These are phyloP conservation scores for Rutpela maculata DNA, from an alignment of 2,888 invertebrate species.

Conservation along the genomic window DNA sequence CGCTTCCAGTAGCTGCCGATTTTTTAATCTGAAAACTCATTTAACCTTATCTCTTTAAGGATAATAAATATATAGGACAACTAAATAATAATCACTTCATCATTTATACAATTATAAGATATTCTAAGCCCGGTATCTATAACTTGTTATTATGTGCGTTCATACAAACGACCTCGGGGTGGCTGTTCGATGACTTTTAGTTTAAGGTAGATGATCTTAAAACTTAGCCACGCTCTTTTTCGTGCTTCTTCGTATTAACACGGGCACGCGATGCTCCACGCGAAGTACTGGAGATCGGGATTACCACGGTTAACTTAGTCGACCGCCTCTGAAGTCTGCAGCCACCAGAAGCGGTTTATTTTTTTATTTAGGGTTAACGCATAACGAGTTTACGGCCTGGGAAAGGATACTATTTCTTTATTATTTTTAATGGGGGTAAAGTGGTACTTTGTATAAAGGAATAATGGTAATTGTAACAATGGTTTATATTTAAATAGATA, in stretches of 20 bases:
- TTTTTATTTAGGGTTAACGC: background rate
- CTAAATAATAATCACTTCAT: too few relatives aligned
- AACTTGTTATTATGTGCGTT: constrained; percentile 13
- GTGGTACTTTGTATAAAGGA: background rate
- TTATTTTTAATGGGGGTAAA: background rate
- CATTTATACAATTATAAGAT: background rate
- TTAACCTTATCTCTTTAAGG: too few relatives aligned
- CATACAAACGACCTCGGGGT: constrained; percentile 8
- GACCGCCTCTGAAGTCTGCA: constrained; percentile 1
- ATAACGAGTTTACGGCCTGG: background rate
- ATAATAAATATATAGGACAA: too few relatives aligned
- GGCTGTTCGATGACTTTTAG: background rate
- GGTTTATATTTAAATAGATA: background rate
- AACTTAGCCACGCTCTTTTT: constrained; percentile 11
- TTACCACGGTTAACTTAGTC: background rate
- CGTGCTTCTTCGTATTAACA: background rate
- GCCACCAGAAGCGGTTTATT: constrained; percentile 2
- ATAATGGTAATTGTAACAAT: background rate
- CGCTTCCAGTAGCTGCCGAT: too few relatives aligned
- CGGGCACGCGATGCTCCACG: constrained; percentile 23
- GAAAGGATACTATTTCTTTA: background rate
- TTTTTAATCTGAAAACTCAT: too few relatives aligned
- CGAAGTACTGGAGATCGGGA: background rate
- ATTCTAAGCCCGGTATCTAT: background rate
- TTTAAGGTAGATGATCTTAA: constrained; percentile 20